Base-by-base conservation (phyloP, 2,797 vertebrate genomes). In the Sebastolobus alascanus region DNA sequence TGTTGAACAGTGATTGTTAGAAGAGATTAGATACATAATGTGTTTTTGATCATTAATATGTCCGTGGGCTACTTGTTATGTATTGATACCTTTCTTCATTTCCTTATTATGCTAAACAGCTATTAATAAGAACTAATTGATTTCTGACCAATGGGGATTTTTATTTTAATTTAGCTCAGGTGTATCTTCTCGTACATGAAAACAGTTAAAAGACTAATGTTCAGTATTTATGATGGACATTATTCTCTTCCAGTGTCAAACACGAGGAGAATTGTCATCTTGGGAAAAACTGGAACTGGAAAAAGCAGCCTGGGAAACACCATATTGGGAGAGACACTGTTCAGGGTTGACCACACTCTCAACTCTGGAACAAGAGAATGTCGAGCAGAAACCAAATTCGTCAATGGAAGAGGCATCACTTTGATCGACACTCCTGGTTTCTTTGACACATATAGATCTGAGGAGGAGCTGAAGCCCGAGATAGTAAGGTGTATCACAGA, bases 241-340 rank as follows among this genome's bases (percentile, higher is more conserved):
- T 35, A 7, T 60, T 56, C 2, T 55, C 10, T 59, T 83, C 11
- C 18, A 77, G 84, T 0, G 12, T 11, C 14, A 50, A 18, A 40
- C 3, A 9, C 20, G 20, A 52, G 5, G 10, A 82, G 67, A 33
- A 43, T 85, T 6, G 75, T 67, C 3, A 18, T 85, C 0, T 1
- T 81, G 16, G 84, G 84, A n/a, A 76, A 77, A 72, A 52, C n/a
- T 14, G 60, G 70, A 79, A 1, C 5, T 68, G 58, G 70, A 33
- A 87, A 85, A 61, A 80, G 86, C 20, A 77, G 73, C 79, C 38
- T 84, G 29, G 79, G 1, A 1, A 87, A 85, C 60, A 37, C 1
- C 27, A 70, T 87, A 29, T 18, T 80, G 14, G 31, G 74, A 77
- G 27, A 80, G 12, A 0, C 14, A 43, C 0, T 2, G 1, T 80